Base-by-base conservation (phyloP, 30 jellyfish, hydroid and myxozoan species). In the Catostylus mosaicus region DNA sequence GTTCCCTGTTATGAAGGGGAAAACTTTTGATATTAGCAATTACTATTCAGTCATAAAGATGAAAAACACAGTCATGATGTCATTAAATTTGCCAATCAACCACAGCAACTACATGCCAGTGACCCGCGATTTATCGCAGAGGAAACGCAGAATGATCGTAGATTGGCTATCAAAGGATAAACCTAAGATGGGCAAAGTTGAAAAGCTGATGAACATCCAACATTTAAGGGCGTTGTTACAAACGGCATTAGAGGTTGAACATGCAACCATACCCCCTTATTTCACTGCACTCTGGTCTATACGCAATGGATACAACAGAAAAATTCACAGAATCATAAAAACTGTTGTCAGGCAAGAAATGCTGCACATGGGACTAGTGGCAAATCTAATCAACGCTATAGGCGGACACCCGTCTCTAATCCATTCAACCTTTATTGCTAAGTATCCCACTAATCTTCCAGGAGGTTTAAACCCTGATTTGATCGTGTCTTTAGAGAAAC, bases 321-420 rank as follows among this genome's bases (percentile, higher is more conserved):
- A 81, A 26, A 81, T 81, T 7, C 84, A 81, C 31, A 37, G 91
- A 27, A 46, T 81, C 33, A 81, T 81, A 0, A 67, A 81, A 36
- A 67, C 83, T 43, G 40, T 81, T 27, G 60, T 68, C 33, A 69
- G 70, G 36, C 91, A 81, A 67, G 91, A 81, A 68, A 81, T 81
- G 91, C 85, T 81, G 10, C 91, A 81, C 54, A 81, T 81, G 91
- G 85, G 75, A 10, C 72, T 66, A 27, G 91, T 51, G 24, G 91
- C 91, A 9, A 81, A 81, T 52, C 33, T 81, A 30, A 20, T 81
- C n/a, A 81, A 81, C 37, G 77, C 91, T 20, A 73, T 81, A 0
- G 91, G 91, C n/a, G 91, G 91, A 22, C 68, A 67, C 48, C 91
- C 91, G 59, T 81, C 91, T 45, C 50, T 81, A 1, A 81, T 32